phyloP scores from a whole-genome alignment of 2,888 invertebrate species.

The Pedicia rivosa region DNA sequence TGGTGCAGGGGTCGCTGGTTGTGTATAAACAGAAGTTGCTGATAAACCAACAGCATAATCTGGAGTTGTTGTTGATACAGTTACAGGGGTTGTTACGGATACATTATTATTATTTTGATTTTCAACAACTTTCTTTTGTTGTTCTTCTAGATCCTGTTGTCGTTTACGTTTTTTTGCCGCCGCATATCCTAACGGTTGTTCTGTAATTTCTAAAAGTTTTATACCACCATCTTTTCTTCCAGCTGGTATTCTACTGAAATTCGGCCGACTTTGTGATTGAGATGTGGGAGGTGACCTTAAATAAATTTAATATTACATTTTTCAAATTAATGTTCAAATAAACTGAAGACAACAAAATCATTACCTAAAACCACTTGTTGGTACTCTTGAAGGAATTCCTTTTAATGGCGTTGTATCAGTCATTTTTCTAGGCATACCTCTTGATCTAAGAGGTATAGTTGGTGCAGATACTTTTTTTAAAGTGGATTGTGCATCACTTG shows the following conservation, averaged over 20 bases:
- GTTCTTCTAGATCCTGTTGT: conserved; percentile 55
- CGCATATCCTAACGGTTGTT: conserved; percentile 73
- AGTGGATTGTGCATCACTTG: conserved; percentile 75
- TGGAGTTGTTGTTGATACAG: conserved; percentile 40
- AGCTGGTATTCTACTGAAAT: conserved; percentile 43
- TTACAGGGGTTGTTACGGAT: conserved; percentile 17
- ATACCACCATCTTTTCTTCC: conserved; percentile 80
- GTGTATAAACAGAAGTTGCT: conserved; percentile 34
- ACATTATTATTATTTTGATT: conserved; percentile 22
- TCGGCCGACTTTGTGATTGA: conserved; percentile 31
- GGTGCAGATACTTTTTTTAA: conserved; percentile 78
- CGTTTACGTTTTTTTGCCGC: conserved; percentile 78
- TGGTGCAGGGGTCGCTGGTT: conserved; percentile 29
- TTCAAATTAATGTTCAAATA: not conserved
- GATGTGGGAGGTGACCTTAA: conserved; percentile 26
- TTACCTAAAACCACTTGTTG: conserved; percentile 44
- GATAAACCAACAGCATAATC: conserved; percentile 71
- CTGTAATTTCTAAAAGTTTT: conserved; percentile 84
- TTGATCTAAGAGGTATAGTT: conserved; percentile 71
- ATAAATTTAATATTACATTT: not conserved
- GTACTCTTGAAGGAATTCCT: conserved; percentile 74
- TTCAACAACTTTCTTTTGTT: conserved; percentile 42
- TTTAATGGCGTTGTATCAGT: conserved; percentile 89
- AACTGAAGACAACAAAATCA: conserved; percentile 15
- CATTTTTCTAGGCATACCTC: conserved; percentile 90